Conservation (phyloP, 2,797 vertebrate species). For the Peromyscus nudipes region DNA sequence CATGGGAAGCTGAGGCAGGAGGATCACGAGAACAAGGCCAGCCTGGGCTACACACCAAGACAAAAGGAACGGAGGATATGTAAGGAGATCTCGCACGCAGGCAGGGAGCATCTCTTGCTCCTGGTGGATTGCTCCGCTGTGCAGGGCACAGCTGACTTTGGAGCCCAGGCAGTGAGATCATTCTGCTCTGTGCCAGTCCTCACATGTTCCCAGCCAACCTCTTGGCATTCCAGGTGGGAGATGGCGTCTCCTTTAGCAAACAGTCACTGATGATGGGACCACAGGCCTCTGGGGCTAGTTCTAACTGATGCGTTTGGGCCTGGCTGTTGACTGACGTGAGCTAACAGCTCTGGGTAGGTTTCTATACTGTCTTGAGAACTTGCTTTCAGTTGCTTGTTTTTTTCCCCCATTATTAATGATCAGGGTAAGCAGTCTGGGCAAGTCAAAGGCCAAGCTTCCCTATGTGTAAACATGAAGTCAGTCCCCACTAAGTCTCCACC, state of each 20-base stretch:
- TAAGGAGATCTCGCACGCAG: too few relatives aligned
- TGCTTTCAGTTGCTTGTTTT: background rate
- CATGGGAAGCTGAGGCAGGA: background rate
- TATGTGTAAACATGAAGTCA: background rate
- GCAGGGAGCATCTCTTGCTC: background rate
- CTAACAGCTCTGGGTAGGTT: accelerated
- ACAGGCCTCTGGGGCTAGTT: background rate
- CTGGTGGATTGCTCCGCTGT: background rate
- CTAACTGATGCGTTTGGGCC: background rate
- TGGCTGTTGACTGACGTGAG: background rate
- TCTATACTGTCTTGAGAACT: background rate
- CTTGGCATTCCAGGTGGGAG: accelerated
- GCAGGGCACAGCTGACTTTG: background rate
- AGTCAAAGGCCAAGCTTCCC: background rate
- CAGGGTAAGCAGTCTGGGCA: background rate
- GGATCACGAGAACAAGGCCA: background rate
- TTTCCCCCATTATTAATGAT: background rate
- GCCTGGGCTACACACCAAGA: background rate
- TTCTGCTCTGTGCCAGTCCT: background rate
- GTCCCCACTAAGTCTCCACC: background rate
- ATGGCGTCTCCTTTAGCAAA: background rate
- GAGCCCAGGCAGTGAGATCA: background rate
- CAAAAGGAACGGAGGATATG: background rate
- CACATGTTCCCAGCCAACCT: background rate
- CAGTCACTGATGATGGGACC: background rate